Percentiles rank a stretch among this genome's conserved stretches.
These are phyloP conservation scores for Entomyzon cyanotis DNA, from an alignment of 2,113 vertebrate species.

Conservation along the genomic window DNA sequence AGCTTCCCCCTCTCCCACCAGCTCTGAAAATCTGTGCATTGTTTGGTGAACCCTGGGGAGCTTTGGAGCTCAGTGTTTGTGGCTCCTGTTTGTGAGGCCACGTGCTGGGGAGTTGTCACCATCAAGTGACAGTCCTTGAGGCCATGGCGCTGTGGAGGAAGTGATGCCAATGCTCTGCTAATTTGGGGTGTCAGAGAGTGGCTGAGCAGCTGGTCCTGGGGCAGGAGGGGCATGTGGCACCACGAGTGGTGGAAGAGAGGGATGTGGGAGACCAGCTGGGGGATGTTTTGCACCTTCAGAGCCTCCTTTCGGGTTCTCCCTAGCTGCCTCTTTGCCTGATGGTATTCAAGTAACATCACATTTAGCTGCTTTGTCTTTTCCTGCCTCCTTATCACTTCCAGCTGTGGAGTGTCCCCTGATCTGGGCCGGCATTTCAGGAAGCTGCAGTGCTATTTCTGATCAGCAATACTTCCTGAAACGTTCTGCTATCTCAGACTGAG, in stretches of 20 bases:
- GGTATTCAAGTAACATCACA: background rate
- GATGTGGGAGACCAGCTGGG: background rate
- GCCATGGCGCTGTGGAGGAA: background rate
- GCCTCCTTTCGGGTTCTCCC: background rate
- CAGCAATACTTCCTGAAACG: background rate
- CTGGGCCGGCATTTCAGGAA: slow-evolving; percentile 18
- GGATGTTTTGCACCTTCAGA: background rate
- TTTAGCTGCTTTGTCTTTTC: background rate
- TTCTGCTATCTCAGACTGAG: background rate
- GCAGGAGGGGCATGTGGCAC: background rate
- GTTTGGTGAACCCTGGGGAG: accelerated
- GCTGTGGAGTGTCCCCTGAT: background rate
- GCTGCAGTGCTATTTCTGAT: background rate
- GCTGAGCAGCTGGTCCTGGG: background rate
- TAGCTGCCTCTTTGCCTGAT: background rate
- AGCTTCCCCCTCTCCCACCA: background rate
- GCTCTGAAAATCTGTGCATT: background rate
- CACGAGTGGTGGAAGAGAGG: background rate
- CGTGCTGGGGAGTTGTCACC: background rate
- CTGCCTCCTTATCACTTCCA: background rate
- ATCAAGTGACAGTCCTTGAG: background rate
- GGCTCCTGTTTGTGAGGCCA: background rate
- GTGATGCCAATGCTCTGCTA: accelerated
- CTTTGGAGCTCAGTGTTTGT: accelerated
- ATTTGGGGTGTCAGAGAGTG: background rate